phyloP scores from a whole-genome alignment of 2,888 invertebrate species.

The Temnothorax ravouxi region DNA sequence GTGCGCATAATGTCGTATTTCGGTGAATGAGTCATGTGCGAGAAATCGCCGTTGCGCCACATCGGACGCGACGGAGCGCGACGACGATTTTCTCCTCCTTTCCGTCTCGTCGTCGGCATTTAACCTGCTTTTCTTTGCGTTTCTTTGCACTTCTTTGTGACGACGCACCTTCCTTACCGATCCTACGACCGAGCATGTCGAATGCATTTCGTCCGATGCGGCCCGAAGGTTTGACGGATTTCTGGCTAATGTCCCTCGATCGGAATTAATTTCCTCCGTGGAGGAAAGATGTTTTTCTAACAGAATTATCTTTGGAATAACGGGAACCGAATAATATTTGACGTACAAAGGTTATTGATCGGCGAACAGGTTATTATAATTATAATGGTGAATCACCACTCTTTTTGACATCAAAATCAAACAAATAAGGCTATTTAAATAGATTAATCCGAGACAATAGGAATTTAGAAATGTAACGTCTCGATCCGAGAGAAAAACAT shows the following conservation, averaged over 20 bases:
- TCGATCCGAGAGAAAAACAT: no score
- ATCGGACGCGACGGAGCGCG: constrained; percentile 76
- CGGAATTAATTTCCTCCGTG: not conserved
- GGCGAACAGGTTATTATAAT: no score
- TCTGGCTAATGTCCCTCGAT: constrained; percentile 3
- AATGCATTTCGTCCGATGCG: constrained; percentile 30
- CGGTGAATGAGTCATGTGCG: constrained; percentile 84
- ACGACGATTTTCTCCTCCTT: constrained; percentile 51
- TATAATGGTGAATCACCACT: no score
- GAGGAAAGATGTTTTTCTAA: no score
- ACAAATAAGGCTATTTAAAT: no score
- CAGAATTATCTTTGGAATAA: no score
- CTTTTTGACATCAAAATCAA: no score
- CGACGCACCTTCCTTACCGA: not conserved
- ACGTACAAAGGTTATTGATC: no score
- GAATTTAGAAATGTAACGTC: no score
- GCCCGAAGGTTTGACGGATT: constrained; percentile 13
- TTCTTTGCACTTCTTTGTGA: not conserved
- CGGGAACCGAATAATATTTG: no score
- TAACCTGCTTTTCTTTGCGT: not conserved
- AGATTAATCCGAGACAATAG: no score
- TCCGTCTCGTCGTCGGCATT: constrained; percentile 7
- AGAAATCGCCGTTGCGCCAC: constrained; percentile 72
- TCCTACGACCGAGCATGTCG: constrained; percentile 14
- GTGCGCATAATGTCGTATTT: constrained; percentile 76